phyloP scores from a whole-genome alignment of 2,113 vertebrate genomes.

The Dendropsophus ebraccatus region DNA sequence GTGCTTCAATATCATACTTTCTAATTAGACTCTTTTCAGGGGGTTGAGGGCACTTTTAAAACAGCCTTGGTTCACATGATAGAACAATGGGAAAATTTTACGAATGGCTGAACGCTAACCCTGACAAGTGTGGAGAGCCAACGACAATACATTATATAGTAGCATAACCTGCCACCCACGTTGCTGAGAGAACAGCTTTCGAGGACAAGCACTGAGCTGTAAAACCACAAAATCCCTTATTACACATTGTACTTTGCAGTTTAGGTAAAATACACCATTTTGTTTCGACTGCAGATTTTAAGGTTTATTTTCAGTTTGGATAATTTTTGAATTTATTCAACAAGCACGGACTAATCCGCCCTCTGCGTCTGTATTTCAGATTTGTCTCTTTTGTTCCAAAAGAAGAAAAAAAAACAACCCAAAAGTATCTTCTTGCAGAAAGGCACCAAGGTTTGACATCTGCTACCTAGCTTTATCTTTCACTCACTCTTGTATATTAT shows the following conservation, averaged over 20 bases:
- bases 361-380: constrained; percentile 67
- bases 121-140: constrained; percentile 95
- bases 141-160: constrained; percentile 96
- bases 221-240: constrained; percentile 93
- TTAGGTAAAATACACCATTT: constrained; percentile 84
- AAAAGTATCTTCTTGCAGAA: constrained; percentile 51
- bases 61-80: constrained; percentile 86
- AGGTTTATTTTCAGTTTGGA: constrained; percentile 63
- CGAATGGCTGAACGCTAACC: constrained; percentile 93
- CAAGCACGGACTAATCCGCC: constrained; percentile 61
- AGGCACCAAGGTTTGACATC: constrained; percentile 44
- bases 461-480: constrained; percentile 66
- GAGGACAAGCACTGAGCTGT: constrained; percentile 93
- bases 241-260: constrained; percentile 92
- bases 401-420: constrained; percentile 35
- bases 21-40: constrained; percentile 81
- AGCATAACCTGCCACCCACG: constrained; percentile 97
- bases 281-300: constrained; percentile 69
- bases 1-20: constrained; percentile 61
- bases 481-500: constrained; percentile 52
- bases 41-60: constrained; percentile 86
- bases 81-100: constrained; percentile 98
- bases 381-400: constrained; percentile 37
- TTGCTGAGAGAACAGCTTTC: constrained; percentile 93
- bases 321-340: constrained; percentile 69